Evolutionary conservation across 2,113 vertebrate species (phyloP), one percentile per base, ranked within the genome.

Genomic region (Phaetusa simplex): DNA sequence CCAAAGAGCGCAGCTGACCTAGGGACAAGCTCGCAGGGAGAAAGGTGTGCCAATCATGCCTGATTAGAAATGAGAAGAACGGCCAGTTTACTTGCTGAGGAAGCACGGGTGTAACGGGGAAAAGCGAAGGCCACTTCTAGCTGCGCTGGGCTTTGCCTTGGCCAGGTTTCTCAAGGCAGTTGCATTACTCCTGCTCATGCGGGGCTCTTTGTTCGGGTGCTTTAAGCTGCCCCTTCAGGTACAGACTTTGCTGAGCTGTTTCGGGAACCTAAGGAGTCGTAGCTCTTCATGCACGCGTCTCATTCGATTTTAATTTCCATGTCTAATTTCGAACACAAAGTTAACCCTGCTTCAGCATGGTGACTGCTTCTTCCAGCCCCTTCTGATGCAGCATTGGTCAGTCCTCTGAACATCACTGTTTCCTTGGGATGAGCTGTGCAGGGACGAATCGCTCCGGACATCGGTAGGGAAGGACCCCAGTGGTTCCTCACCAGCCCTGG

Each of bases 401-500:
- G 14, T 38, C 4, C 27, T 45, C 50, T 32, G 69, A 58, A 24
- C 38, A 53, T 15, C 42, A 15, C 11, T 2, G 0, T n/a, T 34
- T 36, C 64, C 71, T 26, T 27, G 65, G 56, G 53, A 26, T 4
- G 38, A 45, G 45, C 47, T 34, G 23, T 12, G 32, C 14, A 34
- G 64, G n/a, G 32, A 10, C 26, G 24, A 50, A 47, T 58, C 0
- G 0, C 43, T 58, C n/a, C 0, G 3, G 42, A 16, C 52, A 1
- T 14, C 3, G 4, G 18, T 0, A 14, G 17, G 16, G 53, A 83
- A 73, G 69, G 40, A n/a, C 20, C 73, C 23, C 40, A 3, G 1
- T 1, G 36, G 82, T 5, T 90, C 53, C 84, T 76, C 47, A 40
- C 9, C 3, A 2, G 12, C 34, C 34, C 72, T 38, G 64, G 49